A percentile compares a stretch with the other conserved stretches of the same genome.
Evolutionary conservation across 2,113 vertebrate species (phyloP).

Genomic region (Mystacornis crossleyi): DNA sequence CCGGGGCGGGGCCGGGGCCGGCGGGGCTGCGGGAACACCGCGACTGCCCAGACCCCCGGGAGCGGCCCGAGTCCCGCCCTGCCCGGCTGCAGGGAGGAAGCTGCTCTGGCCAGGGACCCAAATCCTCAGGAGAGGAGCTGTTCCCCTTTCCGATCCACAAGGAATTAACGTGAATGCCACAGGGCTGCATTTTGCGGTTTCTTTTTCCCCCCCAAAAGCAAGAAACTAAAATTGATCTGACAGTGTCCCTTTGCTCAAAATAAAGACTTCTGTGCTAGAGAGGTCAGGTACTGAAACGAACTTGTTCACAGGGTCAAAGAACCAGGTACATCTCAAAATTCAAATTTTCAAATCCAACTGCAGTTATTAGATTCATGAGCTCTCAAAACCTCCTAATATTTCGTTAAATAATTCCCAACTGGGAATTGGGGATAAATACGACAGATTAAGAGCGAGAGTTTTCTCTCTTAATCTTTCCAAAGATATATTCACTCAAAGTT

Average conservation of each 20-base stretch:
- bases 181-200: background rate
- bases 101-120: background rate
- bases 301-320: background rate
- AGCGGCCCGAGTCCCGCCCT: background rate
- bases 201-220: background rate
- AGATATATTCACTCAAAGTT: conserved; percentile 56
- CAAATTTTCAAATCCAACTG: background rate
- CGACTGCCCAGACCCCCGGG: accelerated
- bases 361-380: background rate
- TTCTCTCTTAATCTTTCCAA: conserved; percentile 74
- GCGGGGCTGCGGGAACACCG: background rate
- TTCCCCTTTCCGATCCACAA: background rate
- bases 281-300: background rate
- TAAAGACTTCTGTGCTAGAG: background rate
- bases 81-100: background rate
- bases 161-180: background rate
- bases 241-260: conserved; percentile 52
- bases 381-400: background rate
- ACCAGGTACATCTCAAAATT: background rate
- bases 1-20: background rate
- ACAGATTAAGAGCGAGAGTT: conserved; percentile 67
- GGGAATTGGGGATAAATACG: conserved; percentile 59
- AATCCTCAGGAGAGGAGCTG: background rate
- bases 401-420: background rate
- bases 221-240: background rate